These are phyloP conservation scores for Pipistrellus nathusii DNA, from an alignment of 2,797 vertebrate genomes.

Conservation along the genomic window DNA sequence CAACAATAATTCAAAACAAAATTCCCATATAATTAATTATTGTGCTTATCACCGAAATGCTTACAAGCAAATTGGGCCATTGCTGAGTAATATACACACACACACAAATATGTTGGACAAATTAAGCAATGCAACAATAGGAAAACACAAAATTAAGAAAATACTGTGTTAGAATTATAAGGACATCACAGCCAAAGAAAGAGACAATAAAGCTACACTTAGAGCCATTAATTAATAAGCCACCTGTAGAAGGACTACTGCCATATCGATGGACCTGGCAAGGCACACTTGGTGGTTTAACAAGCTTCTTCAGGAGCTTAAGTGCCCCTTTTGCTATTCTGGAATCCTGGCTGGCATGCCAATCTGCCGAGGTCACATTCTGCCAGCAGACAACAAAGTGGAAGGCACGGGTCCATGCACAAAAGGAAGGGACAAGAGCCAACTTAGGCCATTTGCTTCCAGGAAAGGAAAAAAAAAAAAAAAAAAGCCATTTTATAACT, in stretches of 20 bases:
- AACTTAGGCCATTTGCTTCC: constrained; percentile 17
- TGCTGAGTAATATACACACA: constrained; percentile 51
- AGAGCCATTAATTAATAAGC: background rate
- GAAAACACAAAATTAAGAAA: constrained; percentile 55
- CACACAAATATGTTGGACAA: constrained; percentile 56
- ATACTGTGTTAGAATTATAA: background rate
- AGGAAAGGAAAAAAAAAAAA: background rate
- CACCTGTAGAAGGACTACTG: background rate
- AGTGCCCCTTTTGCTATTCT: background rate
- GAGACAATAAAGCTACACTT: background rate
- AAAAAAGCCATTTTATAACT: background rate
- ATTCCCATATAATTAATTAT: constrained; percentile 60
- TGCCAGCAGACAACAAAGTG: background rate
- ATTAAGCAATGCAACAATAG: constrained; percentile 12
- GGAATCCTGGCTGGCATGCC: background rate
- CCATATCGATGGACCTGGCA: background rate
- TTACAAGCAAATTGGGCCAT: constrained; percentile 68
- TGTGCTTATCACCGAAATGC: constrained; percentile 62
- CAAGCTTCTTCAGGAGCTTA: constrained; percentile 48
- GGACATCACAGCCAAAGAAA: background rate
- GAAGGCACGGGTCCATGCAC: constrained; percentile 31
- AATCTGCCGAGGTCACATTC: constrained; percentile 5
- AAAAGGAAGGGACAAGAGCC: constrained; percentile 23
- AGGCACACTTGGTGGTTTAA: background rate
- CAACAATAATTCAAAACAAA: constrained; percentile 76